Percentiles rank a stretch among this genome's conserved stretches.
These are phyloP conservation scores for Nomada fucata DNA, from an alignment of 2,888 invertebrate species.

Conservation along the genomic window DNA sequence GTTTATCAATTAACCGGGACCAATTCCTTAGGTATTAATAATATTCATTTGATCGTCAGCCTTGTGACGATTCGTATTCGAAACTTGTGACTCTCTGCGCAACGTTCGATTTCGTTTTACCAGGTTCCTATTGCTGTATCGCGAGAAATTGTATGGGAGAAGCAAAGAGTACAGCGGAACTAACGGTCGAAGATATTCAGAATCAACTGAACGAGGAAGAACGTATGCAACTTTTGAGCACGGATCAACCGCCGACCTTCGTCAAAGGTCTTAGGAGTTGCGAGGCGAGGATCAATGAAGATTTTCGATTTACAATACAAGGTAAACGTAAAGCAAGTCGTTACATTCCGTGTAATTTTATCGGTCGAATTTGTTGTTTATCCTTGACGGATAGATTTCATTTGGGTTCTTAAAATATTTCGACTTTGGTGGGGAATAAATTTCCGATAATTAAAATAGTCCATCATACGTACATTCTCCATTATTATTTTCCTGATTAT, in stretches of 20 bases:
- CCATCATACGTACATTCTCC: too few species aligned
- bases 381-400: too few species aligned
- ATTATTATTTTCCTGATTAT: too few species aligned
- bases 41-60: constrained; percentile 11
- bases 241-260: constrained; percentile 93
- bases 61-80: not conserved
- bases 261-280: constrained; percentile 92
- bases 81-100: not conserved
- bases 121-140: constrained; percentile 93
- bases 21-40: constrained; percentile 89
- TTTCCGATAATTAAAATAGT: too few species aligned
- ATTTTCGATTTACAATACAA: constrained; percentile 92
- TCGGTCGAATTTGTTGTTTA: too few species aligned
- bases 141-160: constrained; percentile 96
- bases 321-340: constrained; percentile 84
- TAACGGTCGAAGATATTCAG: constrained; percentile 95
- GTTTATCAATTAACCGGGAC: constrained; percentile 96
- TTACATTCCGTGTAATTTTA: too few species aligned
- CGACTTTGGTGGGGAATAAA: too few species aligned
- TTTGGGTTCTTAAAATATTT: too few species aligned
- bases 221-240: constrained; percentile 89
- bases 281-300: constrained; percentile 93
- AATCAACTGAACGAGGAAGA: constrained; percentile 95
- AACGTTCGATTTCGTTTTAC: not conserved
- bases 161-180: constrained; percentile 93